Evolutionary conservation across 2,888 invertebrate species (phyloP).

Genomic region (Pedicia rivosa): DNA sequence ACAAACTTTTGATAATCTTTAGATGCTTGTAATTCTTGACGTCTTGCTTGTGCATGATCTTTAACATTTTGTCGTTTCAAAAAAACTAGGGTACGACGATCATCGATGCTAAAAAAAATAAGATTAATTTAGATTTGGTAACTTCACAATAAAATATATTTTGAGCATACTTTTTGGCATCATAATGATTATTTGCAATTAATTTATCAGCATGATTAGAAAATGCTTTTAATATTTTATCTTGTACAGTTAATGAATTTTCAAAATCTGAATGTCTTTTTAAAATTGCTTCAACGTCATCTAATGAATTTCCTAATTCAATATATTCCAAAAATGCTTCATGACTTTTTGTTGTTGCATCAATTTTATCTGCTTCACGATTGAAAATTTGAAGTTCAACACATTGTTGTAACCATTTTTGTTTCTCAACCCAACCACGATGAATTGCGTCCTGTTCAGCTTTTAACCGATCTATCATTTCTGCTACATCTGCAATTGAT

Average conservation of each 20-base stretch:
- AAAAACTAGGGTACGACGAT: constrained; percentile 58
- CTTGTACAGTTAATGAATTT: constrained; percentile 82
- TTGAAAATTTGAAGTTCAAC: constrained; percentile 83
- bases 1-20: constrained; percentile 85
- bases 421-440: constrained; percentile 72
- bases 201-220: constrained; percentile 69
- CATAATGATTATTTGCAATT: constrained; percentile 64
- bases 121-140: constrained; percentile 25
- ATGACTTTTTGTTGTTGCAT: constrained; percentile 86
- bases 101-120: no score
- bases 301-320: constrained; percentile 73
- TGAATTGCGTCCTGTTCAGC: constrained; percentile 62
- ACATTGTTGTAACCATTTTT: constrained; percentile 71
- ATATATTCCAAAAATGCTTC: constrained; percentile 83
- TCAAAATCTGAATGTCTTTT: constrained; percentile 91
- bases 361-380: constrained; percentile 92
- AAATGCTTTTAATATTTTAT: constrained; percentile 73
- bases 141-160: neutral
- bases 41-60: constrained; percentile 54
- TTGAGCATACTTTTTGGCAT: constrained; percentile 49
- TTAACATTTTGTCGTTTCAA: constrained; percentile 58
- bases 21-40: constrained; percentile 62
- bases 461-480: constrained; percentile 52
- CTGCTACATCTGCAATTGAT: constrained; percentile 55
- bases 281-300: constrained; percentile 80